Conservation (phyloP, 2,797 vertebrate species). For the Sitta carolinensis region DNA sequence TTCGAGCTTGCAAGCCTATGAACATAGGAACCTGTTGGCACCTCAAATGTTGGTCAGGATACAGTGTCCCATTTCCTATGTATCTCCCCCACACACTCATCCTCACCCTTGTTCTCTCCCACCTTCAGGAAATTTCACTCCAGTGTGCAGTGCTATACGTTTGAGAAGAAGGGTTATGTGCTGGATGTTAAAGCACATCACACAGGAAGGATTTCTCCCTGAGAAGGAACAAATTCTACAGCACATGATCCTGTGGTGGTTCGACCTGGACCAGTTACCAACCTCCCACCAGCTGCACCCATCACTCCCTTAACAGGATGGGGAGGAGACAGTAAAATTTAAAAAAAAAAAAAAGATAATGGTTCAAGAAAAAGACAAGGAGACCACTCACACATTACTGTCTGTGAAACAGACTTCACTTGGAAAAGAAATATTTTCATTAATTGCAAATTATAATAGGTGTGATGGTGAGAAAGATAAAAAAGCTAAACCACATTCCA, state of each 20-base stretch:
- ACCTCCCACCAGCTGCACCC: background rate
- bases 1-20: accelerated
- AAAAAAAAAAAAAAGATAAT: background rate
- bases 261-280: background rate
- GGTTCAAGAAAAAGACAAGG: background rate
- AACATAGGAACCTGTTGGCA: background rate
- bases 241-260: background rate
- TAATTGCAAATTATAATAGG: background rate
- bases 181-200: background rate
- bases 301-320: background rate
- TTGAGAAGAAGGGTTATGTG: background rate
- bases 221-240: background rate
- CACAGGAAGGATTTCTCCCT: background rate
- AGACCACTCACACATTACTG: background rate
- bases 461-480: background rate
- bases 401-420: background rate
- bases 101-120: background rate
- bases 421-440: background rate
- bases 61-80: background rate
- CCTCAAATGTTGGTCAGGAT: background rate
- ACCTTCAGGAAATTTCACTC: background rate
- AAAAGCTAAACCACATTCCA: background rate
- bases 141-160: accelerated
- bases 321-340: background rate
- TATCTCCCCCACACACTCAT: accelerated